phyloP scores from a whole-genome alignment of 2,113 vertebrate species.

The Pongo pygmaeus region DNA sequence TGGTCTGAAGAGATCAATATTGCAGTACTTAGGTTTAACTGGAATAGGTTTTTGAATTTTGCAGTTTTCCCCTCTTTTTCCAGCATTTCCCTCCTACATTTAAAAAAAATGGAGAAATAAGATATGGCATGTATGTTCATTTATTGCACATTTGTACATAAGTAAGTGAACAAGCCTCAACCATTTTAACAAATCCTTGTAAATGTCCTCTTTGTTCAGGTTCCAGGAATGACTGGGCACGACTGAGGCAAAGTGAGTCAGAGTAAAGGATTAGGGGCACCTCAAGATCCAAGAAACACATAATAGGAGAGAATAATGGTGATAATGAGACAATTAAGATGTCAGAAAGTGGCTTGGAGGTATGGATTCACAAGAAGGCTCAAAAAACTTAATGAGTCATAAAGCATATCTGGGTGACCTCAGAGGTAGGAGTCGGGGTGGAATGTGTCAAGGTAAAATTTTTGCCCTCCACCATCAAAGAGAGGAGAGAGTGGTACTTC shows the following conservation, averaged over 20 bases:
- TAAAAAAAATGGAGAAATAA: constrained; percentile 8
- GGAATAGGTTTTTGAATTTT: neutral
- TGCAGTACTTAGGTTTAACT: neutral
- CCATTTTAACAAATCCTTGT: constrained; percentile 35
- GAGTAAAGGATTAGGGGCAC: constrained; percentile 24
- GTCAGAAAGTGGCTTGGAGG: constrained; percentile 28
- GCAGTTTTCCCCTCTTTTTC: neutral
- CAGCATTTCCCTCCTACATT: neutral
- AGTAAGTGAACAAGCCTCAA: constrained; percentile 38
- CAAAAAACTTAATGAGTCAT: constrained; percentile 27
- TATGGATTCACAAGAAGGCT: constrained; percentile 26
- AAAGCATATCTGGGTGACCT: neutral
- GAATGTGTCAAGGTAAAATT: neutral
- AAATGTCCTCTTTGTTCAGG: constrained; percentile 40
- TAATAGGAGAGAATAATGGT: neutral
- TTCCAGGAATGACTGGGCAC: constrained; percentile 48
- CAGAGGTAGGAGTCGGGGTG: neutral
- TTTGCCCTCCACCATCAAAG: neutral
- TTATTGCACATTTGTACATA: neutral
- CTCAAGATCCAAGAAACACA: constrained; percentile 25
- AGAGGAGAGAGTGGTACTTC: neutral
- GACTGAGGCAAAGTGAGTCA: constrained; percentile 54
- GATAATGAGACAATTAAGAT: constrained; percentile 26
- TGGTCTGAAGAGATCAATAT: neutral
- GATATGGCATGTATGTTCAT: neutral